phyloP scores from a whole-genome alignment of 2,797 vertebrate species.

The Anabacerthia variegaticeps region DNA sequence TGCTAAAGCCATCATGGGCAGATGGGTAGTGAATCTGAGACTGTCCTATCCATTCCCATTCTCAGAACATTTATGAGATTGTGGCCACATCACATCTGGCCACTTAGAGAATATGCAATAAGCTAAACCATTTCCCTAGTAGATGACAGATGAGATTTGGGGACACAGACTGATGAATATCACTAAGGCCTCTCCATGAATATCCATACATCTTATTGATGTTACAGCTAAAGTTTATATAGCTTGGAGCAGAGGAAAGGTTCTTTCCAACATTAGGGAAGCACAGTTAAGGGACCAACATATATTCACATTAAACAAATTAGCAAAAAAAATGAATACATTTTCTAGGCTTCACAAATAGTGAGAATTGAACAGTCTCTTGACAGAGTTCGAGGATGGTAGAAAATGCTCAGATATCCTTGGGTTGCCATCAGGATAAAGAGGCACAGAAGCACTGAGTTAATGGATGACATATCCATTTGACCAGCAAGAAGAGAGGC shows the following conservation, averaged over 20 bases:
- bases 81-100: not conserved
- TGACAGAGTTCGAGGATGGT: not conserved
- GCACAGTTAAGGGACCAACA: not conserved
- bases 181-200: not conserved
- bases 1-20: not conserved
- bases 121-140: not conserved
- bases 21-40: not conserved
- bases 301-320: not conserved
- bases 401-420: not conserved
- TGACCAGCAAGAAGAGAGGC: not conserved
- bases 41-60: not conserved
- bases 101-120: not conserved
- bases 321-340: rapidly evolving
- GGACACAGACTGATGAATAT: not conserved
- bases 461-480: not conserved
- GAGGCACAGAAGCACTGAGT: not conserved
- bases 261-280: not conserved
- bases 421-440: not conserved
- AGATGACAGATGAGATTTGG: not conserved
- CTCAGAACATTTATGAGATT: not conserved
- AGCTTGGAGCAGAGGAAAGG: not conserved
- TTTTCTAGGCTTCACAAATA: not conserved
- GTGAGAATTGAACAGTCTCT: not conserved
- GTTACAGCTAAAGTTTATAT: not conserved
- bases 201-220: not conserved